phyloP scores from a whole-genome alignment of 2,113 vertebrate species.

The Drymodes brunneopygia region DNA sequence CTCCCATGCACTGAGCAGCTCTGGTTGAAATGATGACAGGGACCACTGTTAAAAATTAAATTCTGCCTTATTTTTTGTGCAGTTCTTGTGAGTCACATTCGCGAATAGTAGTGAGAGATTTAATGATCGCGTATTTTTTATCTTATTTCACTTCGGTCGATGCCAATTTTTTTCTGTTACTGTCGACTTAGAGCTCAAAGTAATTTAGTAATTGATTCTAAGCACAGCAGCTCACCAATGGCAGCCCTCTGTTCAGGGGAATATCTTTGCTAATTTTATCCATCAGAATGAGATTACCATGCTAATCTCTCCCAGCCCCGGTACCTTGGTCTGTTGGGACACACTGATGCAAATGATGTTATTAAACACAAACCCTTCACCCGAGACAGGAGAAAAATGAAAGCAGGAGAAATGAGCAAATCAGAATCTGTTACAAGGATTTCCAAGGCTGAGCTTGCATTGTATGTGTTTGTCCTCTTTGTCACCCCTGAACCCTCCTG shows the following conservation, averaged over 20 bases:
- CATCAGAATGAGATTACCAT: slow-evolving; percentile 99
- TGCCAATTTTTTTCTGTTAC: slow-evolving; percentile 99
- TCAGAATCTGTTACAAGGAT: slow-evolving; percentile 36
- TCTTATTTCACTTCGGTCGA: slow-evolving; percentile 97
- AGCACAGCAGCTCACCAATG: slow-evolving; percentile 88
- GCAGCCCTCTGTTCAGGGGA: slow-evolving; percentile 89
- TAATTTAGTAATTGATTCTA: slow-evolving; percentile 99
- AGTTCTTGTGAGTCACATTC: slow-evolving; percentile 97
- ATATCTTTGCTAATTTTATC: slow-evolving; percentile 99
- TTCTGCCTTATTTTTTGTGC: slow-evolving; percentile 96
- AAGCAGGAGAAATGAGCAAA: slow-evolving; percentile 44
- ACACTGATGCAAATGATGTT: slow-evolving; percentile 79
- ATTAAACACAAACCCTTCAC: slow-evolving; percentile 75
- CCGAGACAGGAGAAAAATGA: slow-evolving; percentile 57
- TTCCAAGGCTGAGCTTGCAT: slow-evolving; percentile 38
- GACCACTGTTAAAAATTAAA: slow-evolving; percentile 98
- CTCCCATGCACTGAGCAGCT: slow-evolving; percentile 57
- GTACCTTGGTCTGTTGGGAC: slow-evolving; percentile 88
- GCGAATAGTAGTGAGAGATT: slow-evolving; percentile 98
- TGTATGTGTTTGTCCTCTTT: neutral
- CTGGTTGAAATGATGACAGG: slow-evolving; percentile 98
- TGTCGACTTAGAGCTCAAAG: slow-evolving; percentile 99
- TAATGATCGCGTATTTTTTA: slow-evolving; percentile 99
- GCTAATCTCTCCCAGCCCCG: slow-evolving; percentile 87
- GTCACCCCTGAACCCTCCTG: neutral